A percentile compares a stretch with the other conserved stretches of the same genome.
phyloP scores from a whole-genome alignment of 2,113 vertebrate genomes.

The Eidolon helvum region DNA sequence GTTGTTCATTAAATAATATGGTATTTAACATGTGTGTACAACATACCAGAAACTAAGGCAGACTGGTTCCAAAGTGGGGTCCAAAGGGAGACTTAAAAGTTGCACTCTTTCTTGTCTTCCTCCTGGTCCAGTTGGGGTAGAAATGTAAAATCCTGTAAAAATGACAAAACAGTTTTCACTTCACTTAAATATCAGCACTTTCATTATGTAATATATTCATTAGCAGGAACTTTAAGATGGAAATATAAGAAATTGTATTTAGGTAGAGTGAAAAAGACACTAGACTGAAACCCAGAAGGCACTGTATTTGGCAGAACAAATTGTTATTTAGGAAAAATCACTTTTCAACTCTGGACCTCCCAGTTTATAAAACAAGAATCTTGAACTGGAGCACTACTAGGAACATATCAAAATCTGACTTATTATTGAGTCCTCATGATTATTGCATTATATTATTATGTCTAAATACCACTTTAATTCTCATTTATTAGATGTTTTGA shows the following conservation, averaged over 20 bases:
- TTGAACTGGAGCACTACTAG: not conserved
- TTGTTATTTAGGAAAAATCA: not conserved
- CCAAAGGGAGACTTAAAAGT: slow-evolving; percentile 89
- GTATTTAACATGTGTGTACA: not conserved
- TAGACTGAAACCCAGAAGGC: not conserved
- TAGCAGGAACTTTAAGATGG: not conserved
- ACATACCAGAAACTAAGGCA: slow-evolving; percentile 95
- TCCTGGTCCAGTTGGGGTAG: slow-evolving; percentile 83
- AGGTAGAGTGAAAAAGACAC: not conserved
- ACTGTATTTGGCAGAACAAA: not conserved
- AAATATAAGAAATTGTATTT: not conserved
- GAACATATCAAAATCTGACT: not conserved
- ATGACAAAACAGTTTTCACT: not conserved
- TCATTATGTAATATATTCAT: not conserved
- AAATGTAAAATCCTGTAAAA: slow-evolving; percentile 92
- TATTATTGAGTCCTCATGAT: not conserved
- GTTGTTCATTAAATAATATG: not conserved
- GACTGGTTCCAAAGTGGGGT: slow-evolving; percentile 55
- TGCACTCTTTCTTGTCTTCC: slow-evolving; percentile 76
- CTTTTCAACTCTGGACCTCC: not conserved
- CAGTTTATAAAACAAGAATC: not conserved
- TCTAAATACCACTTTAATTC: not conserved
- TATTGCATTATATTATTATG: not conserved
- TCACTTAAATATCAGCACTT: not conserved
- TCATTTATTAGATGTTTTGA: not conserved